Conservation (phyloP, 2,797 vertebrate species). For the Fratercula arctica region DNA sequence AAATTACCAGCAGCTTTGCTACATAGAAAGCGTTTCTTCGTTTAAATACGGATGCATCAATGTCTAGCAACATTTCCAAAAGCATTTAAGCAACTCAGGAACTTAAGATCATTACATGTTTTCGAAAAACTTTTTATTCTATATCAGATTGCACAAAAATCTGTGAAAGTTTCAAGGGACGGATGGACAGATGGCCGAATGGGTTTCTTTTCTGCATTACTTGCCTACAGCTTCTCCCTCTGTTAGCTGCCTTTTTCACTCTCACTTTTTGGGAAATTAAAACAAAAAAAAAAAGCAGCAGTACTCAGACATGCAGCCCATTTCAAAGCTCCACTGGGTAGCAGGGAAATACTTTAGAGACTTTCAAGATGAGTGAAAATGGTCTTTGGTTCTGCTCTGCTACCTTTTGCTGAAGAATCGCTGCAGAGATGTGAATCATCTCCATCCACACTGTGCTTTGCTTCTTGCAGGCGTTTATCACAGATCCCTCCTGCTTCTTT, state of each 20-base stretch:
- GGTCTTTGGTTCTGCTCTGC: constrained; percentile 69
- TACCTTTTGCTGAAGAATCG: constrained; percentile 74
- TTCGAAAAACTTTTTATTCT: neutral
- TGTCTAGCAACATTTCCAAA: neutral
- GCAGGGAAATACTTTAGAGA: constrained; percentile 56
- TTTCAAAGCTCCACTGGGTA: constrained; percentile 57
- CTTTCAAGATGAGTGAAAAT: constrained; percentile 60
- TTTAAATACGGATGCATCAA: neutral
- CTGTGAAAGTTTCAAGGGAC: neutral
- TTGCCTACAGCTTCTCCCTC: neutral
- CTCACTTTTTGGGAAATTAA: neutral
- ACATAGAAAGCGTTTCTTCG: neutral
- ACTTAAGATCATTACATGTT: neutral
- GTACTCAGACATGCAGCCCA: neutral
- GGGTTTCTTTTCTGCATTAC: neutral
- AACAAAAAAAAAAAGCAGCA: neutral
- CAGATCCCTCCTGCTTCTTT: constrained; percentile 62
- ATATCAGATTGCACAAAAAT: constrained; percentile 11
- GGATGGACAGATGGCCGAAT: neutral
- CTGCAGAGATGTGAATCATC: constrained; percentile 68
- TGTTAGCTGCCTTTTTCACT: neutral
- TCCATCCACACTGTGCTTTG: constrained; percentile 42
- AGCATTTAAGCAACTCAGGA: neutral
- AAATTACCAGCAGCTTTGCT: neutral
- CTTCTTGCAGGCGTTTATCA: constrained; percentile 58